Base-by-base conservation (phyloP, 2,888 invertebrate genomes). In the Coremacera marginata region DNA sequence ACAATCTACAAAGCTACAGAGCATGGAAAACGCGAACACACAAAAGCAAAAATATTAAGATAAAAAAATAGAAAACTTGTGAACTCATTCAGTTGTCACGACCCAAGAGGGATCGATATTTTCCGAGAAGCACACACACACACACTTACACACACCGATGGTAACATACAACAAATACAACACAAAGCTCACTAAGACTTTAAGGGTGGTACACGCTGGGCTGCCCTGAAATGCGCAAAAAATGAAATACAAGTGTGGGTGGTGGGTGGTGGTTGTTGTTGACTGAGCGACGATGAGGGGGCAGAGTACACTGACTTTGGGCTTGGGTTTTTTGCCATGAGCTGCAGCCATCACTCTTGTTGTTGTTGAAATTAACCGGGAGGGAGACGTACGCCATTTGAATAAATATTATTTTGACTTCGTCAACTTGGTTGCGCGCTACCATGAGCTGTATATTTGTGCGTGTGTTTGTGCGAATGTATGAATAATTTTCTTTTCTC, bases 91-190 rank as follows among this genome's bases (percentile, higher is more conserved):
- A 83, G 82, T 81, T 82, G 84, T 79, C 84, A 86, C 85, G 83
- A 84, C 86, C 84, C 84, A 85, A 83, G 82, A 81, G 82, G 81
- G 83, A 86, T 86, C 86, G 86, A 86, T 86, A 86, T 86, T 85
- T 79, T 37, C 74, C 72, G 65, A 65, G 65, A 51, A 75, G 57
- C 52, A 70, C 7, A 31, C 25, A 57, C n/a, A 37, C 14, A 60
- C 3, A 31, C 31, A 31, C 31, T 4, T 4, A 31, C 60, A 19
- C 27, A 60, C 19, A 60, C 4, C 22, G 16, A 2, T 60, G 11
- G 60, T 16, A 60, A 11, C 22, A 14, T 27, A 25, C n/a, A 14
- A 49, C 27, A 68, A 31, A 31, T 5, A 14, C 51, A 68, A 51
- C 22, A 68, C 16, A 49, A 60, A 27, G 22, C 27, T 14, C 27